Evolutionary conservation across 2,113 vertebrate species (phyloP).

Genomic region (Mormoops blainvillei): DNA sequence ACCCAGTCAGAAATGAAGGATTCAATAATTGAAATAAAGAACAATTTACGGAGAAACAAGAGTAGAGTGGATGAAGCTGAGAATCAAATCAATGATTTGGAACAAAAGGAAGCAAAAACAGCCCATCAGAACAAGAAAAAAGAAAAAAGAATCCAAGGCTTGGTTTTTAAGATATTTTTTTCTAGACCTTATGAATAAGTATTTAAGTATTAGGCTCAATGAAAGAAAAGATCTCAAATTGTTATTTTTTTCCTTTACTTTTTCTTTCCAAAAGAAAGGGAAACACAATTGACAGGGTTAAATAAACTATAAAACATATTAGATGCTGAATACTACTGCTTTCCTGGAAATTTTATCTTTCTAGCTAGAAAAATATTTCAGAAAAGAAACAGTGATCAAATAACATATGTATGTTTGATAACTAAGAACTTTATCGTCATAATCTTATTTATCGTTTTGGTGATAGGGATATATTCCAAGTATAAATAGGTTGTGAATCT

Average conservation of each 20-base stretch:
- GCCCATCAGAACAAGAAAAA: too few species aligned
- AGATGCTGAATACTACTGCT: neutral
- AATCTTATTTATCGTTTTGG: neutral
- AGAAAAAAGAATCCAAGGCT: neutral
- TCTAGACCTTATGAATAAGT: neutral
- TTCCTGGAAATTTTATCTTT: neutral
- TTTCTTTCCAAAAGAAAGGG: neutral
- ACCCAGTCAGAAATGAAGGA: too few species aligned
- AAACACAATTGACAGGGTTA: neutral
- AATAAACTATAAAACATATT: neutral
- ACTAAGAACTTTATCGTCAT: neutral
- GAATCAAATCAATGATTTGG: too few species aligned
- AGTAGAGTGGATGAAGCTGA: too few species aligned
- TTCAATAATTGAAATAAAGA: too few species aligned
- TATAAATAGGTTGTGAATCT: neutral
- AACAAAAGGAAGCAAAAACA: too few species aligned
- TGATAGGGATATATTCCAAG: neutral
- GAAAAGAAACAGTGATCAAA: neutral
- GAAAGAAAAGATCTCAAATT: neutral
- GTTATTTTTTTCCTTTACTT: neutral
- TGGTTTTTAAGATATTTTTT: constrained; percentile 5
- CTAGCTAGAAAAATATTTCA: neutral
- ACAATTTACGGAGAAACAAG: too few species aligned
- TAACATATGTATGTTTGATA: neutral
- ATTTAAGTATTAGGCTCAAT: neutral